Conservation (phyloP, 2,113 vertebrate species). For the Pterocles burchelli region DNA sequence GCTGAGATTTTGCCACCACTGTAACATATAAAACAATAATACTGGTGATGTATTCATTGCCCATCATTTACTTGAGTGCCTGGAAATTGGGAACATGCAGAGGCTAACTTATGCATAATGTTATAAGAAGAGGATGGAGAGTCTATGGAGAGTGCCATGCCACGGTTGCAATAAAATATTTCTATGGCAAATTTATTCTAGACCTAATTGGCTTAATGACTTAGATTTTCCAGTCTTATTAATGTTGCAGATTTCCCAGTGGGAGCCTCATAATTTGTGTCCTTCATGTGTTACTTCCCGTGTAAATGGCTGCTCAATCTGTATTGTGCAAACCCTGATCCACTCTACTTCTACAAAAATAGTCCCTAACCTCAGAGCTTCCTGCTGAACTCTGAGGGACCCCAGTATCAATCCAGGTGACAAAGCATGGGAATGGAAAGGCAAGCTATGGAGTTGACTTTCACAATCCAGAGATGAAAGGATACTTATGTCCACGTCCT, state of each 20-base stretch:
- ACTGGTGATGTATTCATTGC: not conserved
- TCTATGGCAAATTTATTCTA: not conserved
- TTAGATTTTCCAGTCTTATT: not conserved
- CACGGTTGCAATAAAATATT: not conserved
- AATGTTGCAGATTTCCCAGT: not conserved
- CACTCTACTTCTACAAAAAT: not conserved
- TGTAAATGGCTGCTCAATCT: not conserved
- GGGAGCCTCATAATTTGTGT: not conserved
- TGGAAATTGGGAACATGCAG: not conserved
- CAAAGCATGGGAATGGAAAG: not conserved
- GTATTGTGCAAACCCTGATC: not conserved
- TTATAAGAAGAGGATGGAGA: not conserved
- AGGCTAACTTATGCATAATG: not conserved
- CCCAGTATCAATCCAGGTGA: rapidly evolving
- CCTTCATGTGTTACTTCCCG: not conserved
- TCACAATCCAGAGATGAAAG: not conserved
- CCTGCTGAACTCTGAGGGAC: not conserved
- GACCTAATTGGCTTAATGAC: not conserved
- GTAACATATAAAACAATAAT: not conserved
- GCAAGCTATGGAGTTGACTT: too few relatives aligned
- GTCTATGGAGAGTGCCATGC: not conserved
- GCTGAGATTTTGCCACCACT: not conserved
- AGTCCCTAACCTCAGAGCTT: not conserved
- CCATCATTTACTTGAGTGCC: not conserved
- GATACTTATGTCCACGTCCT: not conserved